Base-by-base conservation (phyloP, 2,888 invertebrate species). In the Macrosoma leucophasiata region DNA sequence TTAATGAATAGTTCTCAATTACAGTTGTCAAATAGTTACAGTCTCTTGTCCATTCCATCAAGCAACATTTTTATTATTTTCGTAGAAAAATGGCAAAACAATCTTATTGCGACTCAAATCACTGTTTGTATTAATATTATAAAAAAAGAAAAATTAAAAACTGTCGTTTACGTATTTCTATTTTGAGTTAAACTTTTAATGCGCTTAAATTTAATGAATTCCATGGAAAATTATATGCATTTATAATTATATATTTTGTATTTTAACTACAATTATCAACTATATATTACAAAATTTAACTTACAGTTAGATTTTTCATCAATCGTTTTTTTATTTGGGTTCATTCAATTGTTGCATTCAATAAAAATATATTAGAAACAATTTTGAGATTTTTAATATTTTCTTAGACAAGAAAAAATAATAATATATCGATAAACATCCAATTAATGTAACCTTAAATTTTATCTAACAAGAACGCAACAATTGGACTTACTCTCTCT, bases 181-280 rank as follows among this genome's bases (percentile, higher is more conserved):
- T 60, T 59, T 46, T 50, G 29, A 35, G 59, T 58, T 59, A 52
- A 54, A 55, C 50, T 49, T 58, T 61, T 64, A 15, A 29, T 61
- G 61, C 58, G 61, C 78, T 78, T 79, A 82, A 54, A 52, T 65
- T 62, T 76, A 74, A 68, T 75, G 79, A 79, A 82, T 79, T 82
- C 74, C 76, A 75, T 84, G 81, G 77, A 84, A 82, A 82, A 84
- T 81, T 79, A 82, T 79, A 81, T 78, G 79, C 77, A 75, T 77
- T 79, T 76, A 73, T 78, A 76, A 73, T 78, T 63, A 76, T 78
- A 79, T 81, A 79, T 75, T 77, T 82, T 81, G 71, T 79, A 78
- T 82, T 79, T 78, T 78, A 79, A 78, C 82, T 84, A 82, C 69
- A 77, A 65, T 79, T 81, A 82, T 75, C 60, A 81, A 78, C 82